Conservation (phyloP, 2,888 invertebrate genomes). For the Alitta virens region DNA sequence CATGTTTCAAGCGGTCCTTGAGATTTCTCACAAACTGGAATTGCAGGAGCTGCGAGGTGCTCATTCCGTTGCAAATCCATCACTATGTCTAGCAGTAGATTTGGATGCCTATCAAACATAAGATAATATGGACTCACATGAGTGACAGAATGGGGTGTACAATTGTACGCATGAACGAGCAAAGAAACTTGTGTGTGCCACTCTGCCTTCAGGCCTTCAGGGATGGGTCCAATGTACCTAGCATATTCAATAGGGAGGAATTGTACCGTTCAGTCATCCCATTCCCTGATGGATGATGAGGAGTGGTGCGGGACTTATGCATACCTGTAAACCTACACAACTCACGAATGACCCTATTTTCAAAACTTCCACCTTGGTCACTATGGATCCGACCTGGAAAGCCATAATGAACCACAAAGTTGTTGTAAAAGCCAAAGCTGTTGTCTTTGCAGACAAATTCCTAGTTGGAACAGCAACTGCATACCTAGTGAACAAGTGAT, state of each 20-base stretch:
- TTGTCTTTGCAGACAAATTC: conserved; percentile 22
- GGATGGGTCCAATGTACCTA: conserved; percentile 17
- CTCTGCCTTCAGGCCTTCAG: conserved; percentile 23
- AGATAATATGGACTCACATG: conserved; percentile 14
- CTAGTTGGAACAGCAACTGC: conserved; percentile 20
- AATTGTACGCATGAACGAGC: conserved; percentile 23
- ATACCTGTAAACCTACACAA: neutral
- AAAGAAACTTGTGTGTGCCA: conserved; percentile 17
- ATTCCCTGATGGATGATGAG: conserved; percentile 27
- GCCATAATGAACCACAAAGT: conserved; percentile 25
- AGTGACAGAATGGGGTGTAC: conserved; percentile 20
- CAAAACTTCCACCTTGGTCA: conserved; percentile 11
- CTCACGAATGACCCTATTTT: neutral
- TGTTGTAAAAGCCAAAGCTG: conserved; percentile 24
- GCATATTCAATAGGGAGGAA: conserved; percentile 21
- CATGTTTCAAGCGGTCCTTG: conserved; percentile 10
- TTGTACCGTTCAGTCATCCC: conserved; percentile 24
- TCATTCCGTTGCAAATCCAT: neutral
- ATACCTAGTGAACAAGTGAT: conserved; percentile 28
- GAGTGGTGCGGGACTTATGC: conserved; percentile 6
- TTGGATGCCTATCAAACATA: conserved; percentile 23
- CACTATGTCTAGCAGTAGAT: conserved; percentile 12
- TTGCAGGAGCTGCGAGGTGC: neutral
- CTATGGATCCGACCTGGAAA: conserved; percentile 7
- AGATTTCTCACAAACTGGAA: conserved; percentile 8